Conservation (phyloP, 2,888 invertebrate species). For the Thumatha senex region DNA sequence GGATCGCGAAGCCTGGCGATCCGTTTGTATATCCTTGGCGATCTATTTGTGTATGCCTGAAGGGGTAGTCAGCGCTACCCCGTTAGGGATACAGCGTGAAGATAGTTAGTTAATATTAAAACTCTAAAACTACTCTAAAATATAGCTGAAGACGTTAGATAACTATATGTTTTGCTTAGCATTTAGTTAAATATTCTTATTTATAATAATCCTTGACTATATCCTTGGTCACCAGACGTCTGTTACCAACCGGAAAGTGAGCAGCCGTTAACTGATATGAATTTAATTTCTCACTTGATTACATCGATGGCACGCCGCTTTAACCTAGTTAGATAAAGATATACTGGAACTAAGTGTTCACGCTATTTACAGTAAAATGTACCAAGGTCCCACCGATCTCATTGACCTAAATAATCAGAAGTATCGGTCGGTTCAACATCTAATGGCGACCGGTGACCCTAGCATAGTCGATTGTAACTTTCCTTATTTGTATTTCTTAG, state of each 20-base stretch:
- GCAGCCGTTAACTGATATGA: constrained; percentile 5
- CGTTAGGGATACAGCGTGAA: no score
- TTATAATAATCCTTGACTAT: no score
- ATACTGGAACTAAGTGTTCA: constrained; percentile 46
- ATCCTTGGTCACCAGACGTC: neutral
- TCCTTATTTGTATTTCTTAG: constrained; percentile 5
- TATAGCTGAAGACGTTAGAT: no score
- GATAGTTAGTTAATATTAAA: no score
- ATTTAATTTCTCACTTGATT: constrained; percentile 14
- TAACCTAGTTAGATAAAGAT: constrained; percentile 74
- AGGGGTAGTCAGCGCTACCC: no score
- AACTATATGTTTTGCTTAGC: no score
- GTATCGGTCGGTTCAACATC: constrained; percentile 9
- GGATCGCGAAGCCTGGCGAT: no score
- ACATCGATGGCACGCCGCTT: constrained; percentile 17
- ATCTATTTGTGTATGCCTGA: no score
- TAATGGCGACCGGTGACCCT: neutral
- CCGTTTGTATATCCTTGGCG: no score
- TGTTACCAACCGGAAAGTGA: constrained; percentile 36
- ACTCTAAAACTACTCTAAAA: no score
- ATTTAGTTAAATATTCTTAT: no score
- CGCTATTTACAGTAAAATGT: constrained; percentile 47
- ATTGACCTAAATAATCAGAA: constrained; percentile 63
- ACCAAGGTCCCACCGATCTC: constrained; percentile 65
- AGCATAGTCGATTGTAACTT: constrained; percentile 12